Percentiles rank a stretch among this genome's conserved stretches.
Evolutionary conservation across 23 tunicate species (phyloP).

Genomic region (Aplidium turbinatum): DNA sequence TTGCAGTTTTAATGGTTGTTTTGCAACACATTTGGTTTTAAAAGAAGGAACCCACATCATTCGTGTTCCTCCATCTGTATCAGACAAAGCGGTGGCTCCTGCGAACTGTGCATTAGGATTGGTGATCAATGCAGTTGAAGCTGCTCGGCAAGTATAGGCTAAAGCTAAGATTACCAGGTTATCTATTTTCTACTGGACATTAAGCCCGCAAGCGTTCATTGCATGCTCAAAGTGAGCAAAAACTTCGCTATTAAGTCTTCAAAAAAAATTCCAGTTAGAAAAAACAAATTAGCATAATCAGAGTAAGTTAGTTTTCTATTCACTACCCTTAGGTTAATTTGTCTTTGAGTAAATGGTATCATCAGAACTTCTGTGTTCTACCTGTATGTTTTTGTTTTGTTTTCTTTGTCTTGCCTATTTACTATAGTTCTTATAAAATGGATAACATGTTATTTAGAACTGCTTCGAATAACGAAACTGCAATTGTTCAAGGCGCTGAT

Average conservation of each 20-base stretch:
- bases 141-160: slow-evolving; percentile 20
- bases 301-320: no score
- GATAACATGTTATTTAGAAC: neutral
- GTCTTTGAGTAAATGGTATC: no score
- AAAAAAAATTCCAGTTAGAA: no score
- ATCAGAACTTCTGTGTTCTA: no score
- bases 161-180: neutral
- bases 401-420: no score
- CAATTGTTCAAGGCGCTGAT: slow-evolving; percentile 43
- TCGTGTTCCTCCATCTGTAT: slow-evolving; percentile 19
- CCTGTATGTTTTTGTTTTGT: no score
- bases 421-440: no score
- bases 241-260: no score
- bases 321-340: no score
- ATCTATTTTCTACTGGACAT: neutral
- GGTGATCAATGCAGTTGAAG: slow-evolving; percentile 32
- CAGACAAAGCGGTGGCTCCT: slow-evolving; percentile 35
- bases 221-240: no score
- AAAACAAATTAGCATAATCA: no score
- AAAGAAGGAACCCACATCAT: slow-evolving; percentile 22
- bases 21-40: slow-evolving; percentile 33
- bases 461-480: slow-evolving; percentile 17
- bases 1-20: slow-evolving; percentile 32
- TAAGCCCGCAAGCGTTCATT: no score
- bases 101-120: slow-evolving; percentile 43